Evolutionary conservation across 2,113 vertebrate species (phyloP).

Genomic region (Ifrita kowaldi): DNA sequence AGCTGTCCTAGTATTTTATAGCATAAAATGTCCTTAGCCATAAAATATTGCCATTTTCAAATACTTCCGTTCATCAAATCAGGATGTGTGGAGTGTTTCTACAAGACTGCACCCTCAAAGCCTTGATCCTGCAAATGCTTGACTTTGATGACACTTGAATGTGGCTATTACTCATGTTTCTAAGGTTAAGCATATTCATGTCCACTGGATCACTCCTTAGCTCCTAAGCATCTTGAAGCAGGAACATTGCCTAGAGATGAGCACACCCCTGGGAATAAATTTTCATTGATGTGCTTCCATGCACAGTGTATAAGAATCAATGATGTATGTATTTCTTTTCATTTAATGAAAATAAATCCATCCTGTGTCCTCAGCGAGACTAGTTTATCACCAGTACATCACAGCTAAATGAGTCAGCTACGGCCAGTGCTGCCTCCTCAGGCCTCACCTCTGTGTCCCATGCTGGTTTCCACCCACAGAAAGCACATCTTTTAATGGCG

Average conservation of each 20-base stretch:
- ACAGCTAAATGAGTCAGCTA: not conserved
- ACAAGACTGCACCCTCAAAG: not conserved
- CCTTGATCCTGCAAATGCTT: not conserved
- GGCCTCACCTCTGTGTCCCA: not conserved
- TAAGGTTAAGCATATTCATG: constrained; percentile 29
- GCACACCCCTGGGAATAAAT: constrained; percentile 3
- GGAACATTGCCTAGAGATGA: not conserved
- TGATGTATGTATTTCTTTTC: constrained; percentile 9
- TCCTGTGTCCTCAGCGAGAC: not conserved
- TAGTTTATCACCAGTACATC: constrained; percentile 2
- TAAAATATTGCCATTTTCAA: not conserved
- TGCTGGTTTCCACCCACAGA: not conserved
- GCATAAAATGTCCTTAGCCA: not conserved
- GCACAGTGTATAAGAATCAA: not conserved
- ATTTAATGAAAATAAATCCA: constrained; percentile 30
- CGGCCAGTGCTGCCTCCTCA: not conserved
- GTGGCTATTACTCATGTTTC: not conserved
- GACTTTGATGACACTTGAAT: not conserved
- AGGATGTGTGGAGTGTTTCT: not conserved
- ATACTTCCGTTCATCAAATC: not conserved
- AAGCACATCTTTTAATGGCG: not conserved
- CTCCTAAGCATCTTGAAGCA: not conserved
- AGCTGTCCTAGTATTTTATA: not conserved
- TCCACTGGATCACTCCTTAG: not conserved
- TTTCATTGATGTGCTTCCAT: not conserved